Percentiles rank a stretch among this genome's conserved stretches.
Evolutionary conservation across 2,888 invertebrate species (phyloP).

Genomic region (Nematopogon swammerdamellus): DNA sequence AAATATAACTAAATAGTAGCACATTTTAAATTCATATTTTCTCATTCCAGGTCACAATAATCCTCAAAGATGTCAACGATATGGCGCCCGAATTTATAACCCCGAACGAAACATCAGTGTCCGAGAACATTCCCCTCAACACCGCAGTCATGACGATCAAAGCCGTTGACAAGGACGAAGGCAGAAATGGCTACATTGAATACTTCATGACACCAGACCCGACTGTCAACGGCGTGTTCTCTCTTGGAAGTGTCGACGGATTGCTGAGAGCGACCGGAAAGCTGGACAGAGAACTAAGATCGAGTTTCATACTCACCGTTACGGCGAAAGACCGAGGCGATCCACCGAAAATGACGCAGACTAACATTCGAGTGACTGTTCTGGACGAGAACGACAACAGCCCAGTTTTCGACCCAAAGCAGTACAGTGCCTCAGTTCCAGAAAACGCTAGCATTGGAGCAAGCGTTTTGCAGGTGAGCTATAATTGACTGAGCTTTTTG

Average conservation of each 20-base stretch:
- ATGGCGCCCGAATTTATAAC: constrained; percentile 85
- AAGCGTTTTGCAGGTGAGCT: constrained; percentile 79
- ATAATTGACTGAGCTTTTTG: constrained; percentile 4
- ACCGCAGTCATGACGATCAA: constrained; percentile 87
- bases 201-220: constrained; percentile 73
- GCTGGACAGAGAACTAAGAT: constrained; percentile 78
- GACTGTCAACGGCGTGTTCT: constrained; percentile 66
- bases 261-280: constrained; percentile 79
- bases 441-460: constrained; percentile 94
- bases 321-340: constrained; percentile 89
- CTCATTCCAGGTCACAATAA: constrained; percentile 80
- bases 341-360: constrained; percentile 69
- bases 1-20: no score
- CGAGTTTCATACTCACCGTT: constrained; percentile 71
- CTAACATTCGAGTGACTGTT: constrained; percentile 68
- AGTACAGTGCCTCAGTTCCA: constrained; percentile 85
- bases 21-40: no score
- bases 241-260: constrained; percentile 84
- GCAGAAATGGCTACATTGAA: constrained; percentile 87
- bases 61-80: constrained; percentile 89
- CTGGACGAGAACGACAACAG: constrained; percentile 89
- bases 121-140: constrained; percentile 82
- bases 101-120: constrained; percentile 72
- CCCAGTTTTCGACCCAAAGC: constrained; percentile 84
- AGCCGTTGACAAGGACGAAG: constrained; percentile 87